Percentiles rank a stretch among this genome's conserved stretches.
Evolutionary conservation across 2,113 vertebrate genomes (phyloP).

Genomic region (Psophia crepitans): DNA sequence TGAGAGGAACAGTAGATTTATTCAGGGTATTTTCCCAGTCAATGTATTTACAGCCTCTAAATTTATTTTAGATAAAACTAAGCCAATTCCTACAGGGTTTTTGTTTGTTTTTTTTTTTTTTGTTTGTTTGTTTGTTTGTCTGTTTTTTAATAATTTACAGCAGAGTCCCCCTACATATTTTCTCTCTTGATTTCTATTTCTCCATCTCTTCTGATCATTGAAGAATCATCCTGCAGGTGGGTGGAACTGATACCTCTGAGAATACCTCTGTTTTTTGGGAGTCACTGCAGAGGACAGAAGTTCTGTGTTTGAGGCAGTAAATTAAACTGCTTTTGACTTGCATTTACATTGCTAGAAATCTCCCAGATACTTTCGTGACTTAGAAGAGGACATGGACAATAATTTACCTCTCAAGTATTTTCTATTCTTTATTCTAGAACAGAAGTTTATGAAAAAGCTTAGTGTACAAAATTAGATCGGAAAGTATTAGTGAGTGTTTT

Average conservation of each 20-base stretch:
- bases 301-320: not conserved
- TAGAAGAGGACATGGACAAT: not conserved
- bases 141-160: not conserved
- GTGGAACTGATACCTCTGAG: not conserved
- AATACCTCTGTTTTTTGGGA: rapidly evolving
- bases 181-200: not conserved
- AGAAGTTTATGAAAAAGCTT: not conserved
- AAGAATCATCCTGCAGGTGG: not conserved
- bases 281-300: not conserved
- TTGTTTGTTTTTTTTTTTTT: not conserved
- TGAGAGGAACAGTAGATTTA: not conserved
- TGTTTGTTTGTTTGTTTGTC: too few relatives aligned
- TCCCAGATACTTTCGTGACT: not conserved
- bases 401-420: not conserved
- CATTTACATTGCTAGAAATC: not conserved
- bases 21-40: not conserved
- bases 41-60: not conserved
- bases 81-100: not conserved
- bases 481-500: not conserved
- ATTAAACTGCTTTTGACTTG: not conserved
- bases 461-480: not conserved
- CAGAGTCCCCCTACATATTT: not conserved
- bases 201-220: not conserved
- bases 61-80: not conserved
- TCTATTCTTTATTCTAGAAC: not conserved